Evolutionary conservation across 1,140 invertebrate genomes (phyloP).

Genomic region (Cherax quadricarinatus): DNA sequence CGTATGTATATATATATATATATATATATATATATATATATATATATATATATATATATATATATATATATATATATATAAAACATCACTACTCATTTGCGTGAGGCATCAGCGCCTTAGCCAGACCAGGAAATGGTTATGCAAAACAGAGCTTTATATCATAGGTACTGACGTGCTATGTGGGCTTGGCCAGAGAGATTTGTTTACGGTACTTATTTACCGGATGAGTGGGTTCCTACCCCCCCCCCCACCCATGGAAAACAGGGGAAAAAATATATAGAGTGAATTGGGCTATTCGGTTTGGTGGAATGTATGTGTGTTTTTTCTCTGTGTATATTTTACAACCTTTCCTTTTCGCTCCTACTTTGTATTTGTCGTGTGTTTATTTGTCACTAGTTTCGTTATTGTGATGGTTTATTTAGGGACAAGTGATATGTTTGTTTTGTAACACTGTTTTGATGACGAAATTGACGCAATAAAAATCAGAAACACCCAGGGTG

Average conservation of each 20-base stretch:
- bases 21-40: too few species aligned
- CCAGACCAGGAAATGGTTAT: too few species aligned
- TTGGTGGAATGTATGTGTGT: neutral
- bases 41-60: too few species aligned
- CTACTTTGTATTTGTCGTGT: constrained; percentile 10
- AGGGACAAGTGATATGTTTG: neutral
- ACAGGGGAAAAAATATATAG: neutral
- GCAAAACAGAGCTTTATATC: too few species aligned
- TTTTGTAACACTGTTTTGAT: neutral
- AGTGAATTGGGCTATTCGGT: neutral
- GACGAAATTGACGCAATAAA: neutral
- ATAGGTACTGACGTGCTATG: too few species aligned
- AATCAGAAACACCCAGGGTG: neutral
- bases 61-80: too few species aligned
- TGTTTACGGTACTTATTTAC: too few species aligned
- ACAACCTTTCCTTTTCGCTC: neutral
- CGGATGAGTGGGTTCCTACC: too few species aligned
- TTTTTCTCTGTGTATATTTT: neutral
- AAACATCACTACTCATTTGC: too few species aligned
- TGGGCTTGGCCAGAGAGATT: too few species aligned
- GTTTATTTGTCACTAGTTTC: neutral
- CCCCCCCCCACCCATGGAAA: neutral
- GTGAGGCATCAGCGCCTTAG: too few species aligned
- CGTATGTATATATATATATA: too few species aligned
- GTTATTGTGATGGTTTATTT: neutral